phyloP scores from a whole-genome alignment of 1,140 invertebrate genomes.

The Epicauta chinensis region DNA sequence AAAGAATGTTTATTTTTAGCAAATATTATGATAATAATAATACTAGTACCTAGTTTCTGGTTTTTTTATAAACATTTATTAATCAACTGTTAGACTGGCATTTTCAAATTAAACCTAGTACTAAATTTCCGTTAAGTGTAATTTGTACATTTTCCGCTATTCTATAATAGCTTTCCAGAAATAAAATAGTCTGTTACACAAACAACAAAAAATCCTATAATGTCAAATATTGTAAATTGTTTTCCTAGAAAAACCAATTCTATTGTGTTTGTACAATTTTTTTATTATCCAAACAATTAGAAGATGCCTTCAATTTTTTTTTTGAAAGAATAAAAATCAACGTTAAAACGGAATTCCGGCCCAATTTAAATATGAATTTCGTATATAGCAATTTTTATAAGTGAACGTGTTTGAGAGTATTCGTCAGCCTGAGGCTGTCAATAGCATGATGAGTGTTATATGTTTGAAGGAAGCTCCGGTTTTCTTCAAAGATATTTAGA shows the following conservation, averaged over 20 bases:
- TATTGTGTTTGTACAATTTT: slow-evolving; percentile 1
- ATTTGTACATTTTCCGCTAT: slow-evolving; percentile 10
- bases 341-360: too few relatives aligned
- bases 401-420: background rate
- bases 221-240: background rate
- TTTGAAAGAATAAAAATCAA: too few relatives aligned
- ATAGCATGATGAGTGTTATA: slow-evolving; percentile 8
- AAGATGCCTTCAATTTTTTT: too few relatives aligned
- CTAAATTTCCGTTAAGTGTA: slow-evolving; percentile 10
- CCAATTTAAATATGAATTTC: slow-evolving; percentile 19
- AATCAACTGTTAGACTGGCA: background rate
- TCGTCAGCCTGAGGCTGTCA: slow-evolving; percentile 1
- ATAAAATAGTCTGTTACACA: background rate
- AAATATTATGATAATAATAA: background rate
- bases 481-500: slow-evolving; percentile 17
- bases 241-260: background rate
- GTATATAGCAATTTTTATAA: slow-evolving; percentile 1
- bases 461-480: slow-evolving; percentile 9
- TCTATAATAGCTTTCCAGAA: slow-evolving; percentile 4
- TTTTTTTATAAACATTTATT: background rate
- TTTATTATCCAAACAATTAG: too few relatives aligned
- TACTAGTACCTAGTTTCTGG: background rate
- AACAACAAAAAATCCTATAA: background rate
- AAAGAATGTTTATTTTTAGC: too few relatives aligned
- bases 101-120: background rate